Evolutionary conservation across 2,113 vertebrate genomes (phyloP), one percentile per base, ranked within the genome.

Genomic region (Heteronetta atricapilla): DNA sequence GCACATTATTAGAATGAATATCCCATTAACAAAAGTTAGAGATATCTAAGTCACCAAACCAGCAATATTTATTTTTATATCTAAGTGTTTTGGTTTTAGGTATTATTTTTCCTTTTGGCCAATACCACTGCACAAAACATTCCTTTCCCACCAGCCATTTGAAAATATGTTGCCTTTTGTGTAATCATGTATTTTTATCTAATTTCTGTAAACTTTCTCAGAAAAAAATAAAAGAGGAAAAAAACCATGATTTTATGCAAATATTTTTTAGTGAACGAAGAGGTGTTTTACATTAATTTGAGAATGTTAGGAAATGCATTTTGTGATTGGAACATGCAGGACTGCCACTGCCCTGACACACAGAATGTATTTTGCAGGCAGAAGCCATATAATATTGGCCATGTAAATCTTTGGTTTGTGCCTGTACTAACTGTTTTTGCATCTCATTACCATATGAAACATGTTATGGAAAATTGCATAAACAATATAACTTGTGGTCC

Each of bases 391-490:
- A 88, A 66, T 16, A 46, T 4, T 7, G 10, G 42, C 22, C 23
- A 28, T 46, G 14, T 75, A 76, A 86, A 83, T 83, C 72, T 79
- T 77, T 87, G 34, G 22, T 63, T 95, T 90, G 33, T 72, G 60
- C 29, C 86, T 80, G 42, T 83, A 12, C 50, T 66, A 42, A 69
- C 58, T 74, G 36, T 1, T 90, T 91, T 81, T 91, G 40, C 56
- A 64, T 73, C 36, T 81, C 52, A 83, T 95, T 94, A 80, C 31
- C 33, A 62, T 52, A 44, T 42, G 89, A 42, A 74, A 52, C 36
- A 77, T 74, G 58, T 13, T 80, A 44, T 90, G 85, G 68, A 48
- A 91, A 91, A 91, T 11, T 86, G 86, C 76, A 92, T 44, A 94
- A 91, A 92, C 82, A 81, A 38, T 73, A 66, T 75, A 58, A 92